Evolutionary conservation across 2,888 invertebrate genomes (phyloP).

Genomic region (Tinea trinotella): DNA sequence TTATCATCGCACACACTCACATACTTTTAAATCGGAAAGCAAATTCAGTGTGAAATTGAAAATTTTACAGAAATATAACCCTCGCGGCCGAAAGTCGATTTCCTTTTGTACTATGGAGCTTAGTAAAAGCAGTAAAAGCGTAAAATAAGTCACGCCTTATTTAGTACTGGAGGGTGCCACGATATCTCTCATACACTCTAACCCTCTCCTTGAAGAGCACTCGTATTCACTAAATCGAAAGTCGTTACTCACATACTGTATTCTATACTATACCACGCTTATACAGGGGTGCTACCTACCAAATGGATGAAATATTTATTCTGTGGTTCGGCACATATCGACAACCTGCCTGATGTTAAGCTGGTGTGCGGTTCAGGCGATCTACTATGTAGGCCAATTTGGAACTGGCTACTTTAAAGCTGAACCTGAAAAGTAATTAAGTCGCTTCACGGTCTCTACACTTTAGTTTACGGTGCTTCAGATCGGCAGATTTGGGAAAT

Average conservation of each 20-base stretch:
- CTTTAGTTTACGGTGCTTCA: no score
- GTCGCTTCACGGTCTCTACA: no score
- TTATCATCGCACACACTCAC: constrained; percentile 6
- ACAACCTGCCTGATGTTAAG: no score
- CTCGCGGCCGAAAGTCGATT: constrained; percentile 32
- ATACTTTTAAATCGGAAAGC: constrained; percentile 23
- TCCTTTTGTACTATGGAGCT: constrained; percentile 40
- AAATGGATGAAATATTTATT: no score
- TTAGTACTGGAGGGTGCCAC: constrained; percentile 49
- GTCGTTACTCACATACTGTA: constrained; percentile 47
- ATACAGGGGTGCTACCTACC: no score
- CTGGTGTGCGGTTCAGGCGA: no score
- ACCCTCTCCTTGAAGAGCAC: constrained; percentile 52
- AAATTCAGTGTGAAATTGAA: constrained; percentile 52
- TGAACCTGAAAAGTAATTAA: no score
- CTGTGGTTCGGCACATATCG: no score
- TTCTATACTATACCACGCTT: no score
- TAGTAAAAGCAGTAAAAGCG: constrained; percentile 30
- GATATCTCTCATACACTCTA: constrained; percentile 48
- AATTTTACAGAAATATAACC: constrained; percentile 44
- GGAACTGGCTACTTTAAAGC: no score
- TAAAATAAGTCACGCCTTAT: constrained; percentile 58
- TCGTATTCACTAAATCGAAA: constrained; percentile 62
- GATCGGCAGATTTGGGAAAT: no score
- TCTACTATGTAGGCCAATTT: no score